These are phyloP conservation scores for Mormyrus proboscirostris DNA, from an alignment of 2,797 vertebrate species.

Conservation along the genomic window DNA sequence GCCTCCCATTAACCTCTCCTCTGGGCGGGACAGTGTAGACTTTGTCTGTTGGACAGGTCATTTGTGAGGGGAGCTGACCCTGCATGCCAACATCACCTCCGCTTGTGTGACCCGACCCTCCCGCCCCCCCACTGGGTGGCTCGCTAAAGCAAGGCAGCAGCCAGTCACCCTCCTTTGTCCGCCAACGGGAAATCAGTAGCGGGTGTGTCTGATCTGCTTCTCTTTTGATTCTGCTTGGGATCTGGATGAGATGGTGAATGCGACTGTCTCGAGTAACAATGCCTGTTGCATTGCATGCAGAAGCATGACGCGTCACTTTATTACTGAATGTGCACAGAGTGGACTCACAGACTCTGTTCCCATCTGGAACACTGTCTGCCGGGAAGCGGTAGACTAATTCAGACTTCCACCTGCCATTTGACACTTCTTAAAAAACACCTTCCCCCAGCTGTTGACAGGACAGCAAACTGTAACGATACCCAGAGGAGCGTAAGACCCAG, in stretches of 20 bases:
- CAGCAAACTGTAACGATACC: conserved; percentile 30
- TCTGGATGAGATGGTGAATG: background rate
- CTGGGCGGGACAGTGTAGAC: background rate
- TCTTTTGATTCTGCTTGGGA: conserved; percentile 14
- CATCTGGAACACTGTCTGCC: background rate
- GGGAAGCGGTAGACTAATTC: background rate
- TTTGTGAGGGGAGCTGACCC: conserved; percentile 11
- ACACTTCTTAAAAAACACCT: background rate
- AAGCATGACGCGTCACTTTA: background rate
- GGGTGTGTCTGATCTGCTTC: conserved; percentile 28
- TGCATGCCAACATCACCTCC: conserved; percentile 42
- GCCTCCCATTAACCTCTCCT: conserved; percentile 16
- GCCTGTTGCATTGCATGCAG: conserved; percentile 5
- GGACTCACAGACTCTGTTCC: background rate
- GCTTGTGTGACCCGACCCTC: background rate
- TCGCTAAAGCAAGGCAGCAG: background rate
- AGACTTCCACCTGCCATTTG: background rate
- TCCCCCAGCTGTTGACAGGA: background rate
- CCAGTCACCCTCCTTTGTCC: background rate
- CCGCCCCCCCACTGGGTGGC: background rate
- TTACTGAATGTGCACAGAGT: background rate
- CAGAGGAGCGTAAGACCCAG: conserved; percentile 70
- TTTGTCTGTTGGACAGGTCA: background rate
- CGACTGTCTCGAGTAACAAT: background rate
- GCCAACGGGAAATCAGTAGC: conserved; percentile 17